These are phyloP conservation scores for Microctonus hyperodae DNA, from an alignment of 2,888 invertebrate species.

Conservation along the genomic window DNA sequence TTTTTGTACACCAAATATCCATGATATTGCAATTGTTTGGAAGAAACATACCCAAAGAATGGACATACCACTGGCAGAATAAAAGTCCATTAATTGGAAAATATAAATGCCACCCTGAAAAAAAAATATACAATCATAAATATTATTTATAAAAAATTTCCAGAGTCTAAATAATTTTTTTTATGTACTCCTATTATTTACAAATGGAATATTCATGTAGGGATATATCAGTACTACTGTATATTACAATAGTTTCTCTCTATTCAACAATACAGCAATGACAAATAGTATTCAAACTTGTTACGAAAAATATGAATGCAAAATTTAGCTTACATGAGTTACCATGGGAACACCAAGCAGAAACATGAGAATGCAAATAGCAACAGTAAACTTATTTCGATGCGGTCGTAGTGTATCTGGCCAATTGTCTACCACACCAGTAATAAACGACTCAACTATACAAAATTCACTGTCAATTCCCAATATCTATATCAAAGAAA, in stretches of 20 bases:
- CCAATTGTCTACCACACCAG: slow-evolving; percentile 70
- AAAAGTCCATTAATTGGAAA: slow-evolving; percentile 66
- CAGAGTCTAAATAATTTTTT: neutral
- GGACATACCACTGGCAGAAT: slow-evolving; percentile 69
- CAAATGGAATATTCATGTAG: neutral
- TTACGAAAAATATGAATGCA: neutral
- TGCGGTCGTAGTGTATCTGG: slow-evolving; percentile 67
- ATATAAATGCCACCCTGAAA: slow-evolving; percentile 63
- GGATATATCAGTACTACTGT: no score
- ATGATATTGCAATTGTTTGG: slow-evolving; percentile 69
- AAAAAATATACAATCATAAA: neutral
- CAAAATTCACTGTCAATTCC: slow-evolving; percentile 81
- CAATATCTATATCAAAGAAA: slow-evolving; percentile 66
- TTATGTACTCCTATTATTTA: neutral
- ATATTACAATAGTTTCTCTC: neutral
- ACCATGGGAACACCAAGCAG: slow-evolving; percentile 71
- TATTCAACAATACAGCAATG: neutral
- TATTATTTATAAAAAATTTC: no score
- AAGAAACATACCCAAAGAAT: slow-evolving; percentile 71
- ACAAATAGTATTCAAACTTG: neutral
- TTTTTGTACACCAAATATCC: slow-evolving; percentile 69
- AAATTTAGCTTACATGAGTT: slow-evolving; percentile 65
- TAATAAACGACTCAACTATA: slow-evolving; percentile 70
- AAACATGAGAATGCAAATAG: slow-evolving; percentile 69
- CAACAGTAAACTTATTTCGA: slow-evolving; percentile 72